A percentile compares a stretch with the other conserved stretches of the same genome.
Conservation (phyloP, 2,888 invertebrate genomes). For the Eupeodes latifasciatus region DNA sequence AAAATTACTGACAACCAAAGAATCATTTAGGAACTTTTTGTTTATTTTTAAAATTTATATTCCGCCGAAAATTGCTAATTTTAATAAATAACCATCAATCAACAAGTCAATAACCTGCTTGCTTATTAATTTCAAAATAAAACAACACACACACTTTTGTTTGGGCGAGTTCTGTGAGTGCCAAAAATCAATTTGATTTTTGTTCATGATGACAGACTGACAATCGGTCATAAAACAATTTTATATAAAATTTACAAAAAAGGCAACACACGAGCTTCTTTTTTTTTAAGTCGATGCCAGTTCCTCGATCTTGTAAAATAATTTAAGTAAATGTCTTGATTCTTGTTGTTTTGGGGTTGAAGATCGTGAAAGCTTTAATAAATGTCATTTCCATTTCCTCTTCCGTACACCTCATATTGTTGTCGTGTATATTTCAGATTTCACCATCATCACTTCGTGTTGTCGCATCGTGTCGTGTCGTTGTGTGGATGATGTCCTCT, state of each 20-base stretch:
- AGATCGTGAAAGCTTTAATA: constrained; percentile 50
- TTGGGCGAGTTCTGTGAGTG: background rate
- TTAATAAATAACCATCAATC: constrained; percentile 61
- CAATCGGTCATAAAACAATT: constrained; percentile 49
- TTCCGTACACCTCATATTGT: constrained; percentile 8
- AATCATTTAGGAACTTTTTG: background rate
- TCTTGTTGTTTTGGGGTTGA: constrained; percentile 36
- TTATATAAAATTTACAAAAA: background rate
- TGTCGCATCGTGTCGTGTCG: background rate
- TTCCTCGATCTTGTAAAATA: constrained; percentile 38
- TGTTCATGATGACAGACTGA: constrained; percentile 35
- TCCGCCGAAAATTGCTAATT: constrained; percentile 19
- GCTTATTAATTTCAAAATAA: background rate
- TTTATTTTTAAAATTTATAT: too few relatives aligned
- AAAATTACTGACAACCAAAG: too few relatives aligned
- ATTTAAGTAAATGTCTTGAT: constrained; percentile 31
- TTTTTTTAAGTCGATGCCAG: background rate
- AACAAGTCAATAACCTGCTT: constrained; percentile 64
- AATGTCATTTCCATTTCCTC: constrained; percentile 32
- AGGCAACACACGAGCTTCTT: background rate
- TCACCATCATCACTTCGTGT: background rate
- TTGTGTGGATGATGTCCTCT: background rate
- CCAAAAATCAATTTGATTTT: constrained; percentile 34
- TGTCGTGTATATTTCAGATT: background rate
- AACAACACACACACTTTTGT: background rate